Percentiles rank a stretch among this genome's conserved stretches.
Conservation (phyloP, 2,888 invertebrate genomes). For the Eristalinus sepulchralis region DNA sequence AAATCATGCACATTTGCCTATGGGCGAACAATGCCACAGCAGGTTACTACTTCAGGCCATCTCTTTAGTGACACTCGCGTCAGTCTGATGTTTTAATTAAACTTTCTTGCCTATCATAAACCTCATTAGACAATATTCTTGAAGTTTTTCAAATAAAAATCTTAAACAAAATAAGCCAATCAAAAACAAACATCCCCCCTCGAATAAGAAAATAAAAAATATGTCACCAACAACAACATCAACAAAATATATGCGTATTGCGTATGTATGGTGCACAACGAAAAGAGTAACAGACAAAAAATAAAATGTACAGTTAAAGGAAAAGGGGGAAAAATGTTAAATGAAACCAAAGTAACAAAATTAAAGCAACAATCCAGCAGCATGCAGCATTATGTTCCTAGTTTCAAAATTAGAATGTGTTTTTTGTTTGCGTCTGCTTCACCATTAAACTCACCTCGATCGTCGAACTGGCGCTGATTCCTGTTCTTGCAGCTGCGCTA, state of each 20-base stretch:
- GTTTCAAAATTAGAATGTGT: not conserved
- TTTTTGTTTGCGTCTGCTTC: not conserved
- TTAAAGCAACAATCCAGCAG: conserved; percentile 59
- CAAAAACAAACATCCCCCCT: not conserved
- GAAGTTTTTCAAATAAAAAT: not conserved
- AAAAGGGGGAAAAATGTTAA: conserved; percentile 24
- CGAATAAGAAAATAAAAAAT: conserved; percentile 1
- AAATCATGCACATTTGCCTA: not conserved
- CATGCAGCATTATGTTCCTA: conserved; percentile 57
- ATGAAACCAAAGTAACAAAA: conserved; percentile 36
- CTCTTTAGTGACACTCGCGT: not conserved
- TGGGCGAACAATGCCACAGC: not conserved
- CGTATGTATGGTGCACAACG: not conserved
- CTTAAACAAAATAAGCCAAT: not conserved
- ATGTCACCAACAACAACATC: conserved; percentile 24
- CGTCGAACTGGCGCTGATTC: conserved; percentile 83
- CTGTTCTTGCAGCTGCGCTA: conserved; percentile 81
- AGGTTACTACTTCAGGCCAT: not conserved
- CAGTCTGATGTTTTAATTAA: not conserved
- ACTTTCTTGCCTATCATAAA: not conserved
- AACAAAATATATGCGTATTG: conserved; percentile 1
- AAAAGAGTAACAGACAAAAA: conserved; percentile 28
- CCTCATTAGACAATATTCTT: not conserved
- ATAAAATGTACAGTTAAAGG: not conserved
- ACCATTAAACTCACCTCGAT: conserved; percentile 81